Base-by-base conservation (phyloP, 1,140 invertebrate genomes). In the Gryllus bimaculatus region DNA sequence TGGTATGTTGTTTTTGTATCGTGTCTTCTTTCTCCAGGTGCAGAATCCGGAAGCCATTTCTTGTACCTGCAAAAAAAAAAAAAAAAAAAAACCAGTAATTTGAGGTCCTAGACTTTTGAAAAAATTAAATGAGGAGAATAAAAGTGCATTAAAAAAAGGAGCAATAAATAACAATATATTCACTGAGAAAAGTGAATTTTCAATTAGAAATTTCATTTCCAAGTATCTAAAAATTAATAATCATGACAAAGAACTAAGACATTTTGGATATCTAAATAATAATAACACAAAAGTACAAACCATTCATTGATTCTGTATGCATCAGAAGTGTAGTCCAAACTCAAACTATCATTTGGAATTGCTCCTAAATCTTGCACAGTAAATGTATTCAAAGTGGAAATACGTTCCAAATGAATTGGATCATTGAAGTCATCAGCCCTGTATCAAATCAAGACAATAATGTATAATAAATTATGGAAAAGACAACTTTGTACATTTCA, bases 1-100 rank as follows among this genome's bases (percentile, higher is more conserved):
- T 96, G 90, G 87, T 95, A 92, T 79, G 96, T 97, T 47, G 94
- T 97, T 87, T 98, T 98, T 0, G 96, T 97, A 83, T 98, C 96
- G 83, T 96, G 95, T 80, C 95, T 87, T 48, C 76, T 47, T n/a
- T 77, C 76, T 49, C 90, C 89, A 81, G 88, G 87, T 73, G 95
- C 93, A 82, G 90, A 89, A 86, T 98, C 96, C 8, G 96, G 97
- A 81, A 99, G 85, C 94, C 94, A 98, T 75, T 89, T 87, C 75
- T 90, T 90, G 83, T 94, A 96, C 88, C 88, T 90, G 78, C 12
- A 76, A 47, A 79, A 73, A 85, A 84, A 75, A n/a, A 81, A 84
- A 78, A 49, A 48, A 39, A 74, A 78, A 73, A 20, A 76, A 8
- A 54, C 3, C 8, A 13, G n/a, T 66, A 5, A 78, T n/a, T n/a